These are phyloP conservation scores for Oenanthe melanoleuca DNA, from an alignment of 2,113 vertebrate species.

Conservation along the genomic window DNA sequence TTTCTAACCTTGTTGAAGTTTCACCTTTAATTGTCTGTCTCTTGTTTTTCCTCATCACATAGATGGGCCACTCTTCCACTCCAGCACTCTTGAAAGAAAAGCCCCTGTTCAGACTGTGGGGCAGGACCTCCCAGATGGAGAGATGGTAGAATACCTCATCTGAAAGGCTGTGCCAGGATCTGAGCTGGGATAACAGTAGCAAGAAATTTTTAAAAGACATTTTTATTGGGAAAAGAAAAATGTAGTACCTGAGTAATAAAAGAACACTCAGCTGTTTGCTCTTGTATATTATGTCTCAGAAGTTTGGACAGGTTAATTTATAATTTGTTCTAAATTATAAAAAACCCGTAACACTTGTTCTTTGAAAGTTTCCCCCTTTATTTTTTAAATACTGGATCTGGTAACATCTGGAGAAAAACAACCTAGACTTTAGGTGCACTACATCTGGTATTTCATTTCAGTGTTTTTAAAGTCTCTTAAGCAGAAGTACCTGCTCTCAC, in stretches of 20 bases:
- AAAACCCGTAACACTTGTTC: constrained; percentile 16
- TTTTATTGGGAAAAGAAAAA: constrained; percentile 64
- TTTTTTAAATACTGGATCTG: constrained; percentile 59
- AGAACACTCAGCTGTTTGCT: constrained; percentile 61
- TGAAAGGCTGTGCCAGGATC: constrained; percentile 56
- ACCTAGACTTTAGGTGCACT: constrained; percentile 51
- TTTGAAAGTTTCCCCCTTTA: constrained; percentile 36
- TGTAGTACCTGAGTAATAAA: constrained; percentile 73
- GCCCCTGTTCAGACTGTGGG: constrained; percentile 72
- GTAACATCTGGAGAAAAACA: constrained; percentile 43
- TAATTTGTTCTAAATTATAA: constrained; percentile 74
- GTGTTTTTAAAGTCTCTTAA: constrained; percentile 48
- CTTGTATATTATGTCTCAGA: constrained; percentile 73
- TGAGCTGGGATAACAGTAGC: constrained; percentile 60
- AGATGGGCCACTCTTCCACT: constrained; percentile 79
- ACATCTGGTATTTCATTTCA: constrained; percentile 50
- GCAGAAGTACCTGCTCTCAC: constrained; percentile 9
- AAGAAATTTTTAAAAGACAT: constrained; percentile 66
- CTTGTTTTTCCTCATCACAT: constrained; percentile 33
- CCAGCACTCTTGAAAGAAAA: constrained; percentile 81
- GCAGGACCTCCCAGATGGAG: constrained; percentile 80
- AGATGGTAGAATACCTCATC: constrained; percentile 87
- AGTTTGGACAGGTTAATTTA: constrained; percentile 71
- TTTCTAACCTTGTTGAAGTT: not conserved
- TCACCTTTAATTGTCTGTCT: constrained; percentile 22